These are phyloP conservation scores for Trichoplusia ni DNA, from an alignment of 1,140 invertebrate genomes.

Conservation along the genomic window DNA sequence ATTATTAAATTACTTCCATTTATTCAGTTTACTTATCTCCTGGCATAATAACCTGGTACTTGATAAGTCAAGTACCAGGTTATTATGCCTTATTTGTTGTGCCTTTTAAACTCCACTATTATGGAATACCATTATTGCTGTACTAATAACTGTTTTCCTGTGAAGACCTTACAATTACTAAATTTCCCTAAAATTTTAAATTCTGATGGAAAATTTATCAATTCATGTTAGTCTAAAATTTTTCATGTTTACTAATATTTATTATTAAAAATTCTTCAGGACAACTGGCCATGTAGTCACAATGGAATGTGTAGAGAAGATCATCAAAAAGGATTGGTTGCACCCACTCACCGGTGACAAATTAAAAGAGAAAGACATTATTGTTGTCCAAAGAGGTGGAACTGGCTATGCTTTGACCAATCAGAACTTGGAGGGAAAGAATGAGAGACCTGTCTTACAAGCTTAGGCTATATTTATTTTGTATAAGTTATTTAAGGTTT, in stretches of 20 bases:
- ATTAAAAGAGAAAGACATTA: slow-evolving; percentile 96
- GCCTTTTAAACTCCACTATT: no score
- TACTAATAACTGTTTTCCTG: no score
- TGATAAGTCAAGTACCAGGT: no score
- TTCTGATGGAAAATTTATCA: no score
- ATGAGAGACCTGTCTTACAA: slow-evolving; percentile 93
- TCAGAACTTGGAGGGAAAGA: slow-evolving; percentile 90
- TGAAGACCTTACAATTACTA: no score
- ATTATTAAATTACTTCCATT: no score
- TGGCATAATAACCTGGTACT: no score
- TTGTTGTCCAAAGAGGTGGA: slow-evolving; percentile 95
- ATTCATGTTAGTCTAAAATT: not conserved
- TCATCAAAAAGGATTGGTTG: slow-evolving; percentile 98
- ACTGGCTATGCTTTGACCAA: slow-evolving; percentile 96
- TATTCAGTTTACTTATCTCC: no score
- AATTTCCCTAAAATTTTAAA: no score
- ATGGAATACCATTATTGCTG: no score
- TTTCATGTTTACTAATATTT: not conserved
- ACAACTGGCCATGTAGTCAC: slow-evolving; percentile 95
- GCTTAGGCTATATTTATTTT: slow-evolving; percentile 79
- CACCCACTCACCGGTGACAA: slow-evolving; percentile 95
- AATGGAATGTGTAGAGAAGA: slow-evolving; percentile 97
- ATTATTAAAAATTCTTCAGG: slow-evolving; percentile 47
- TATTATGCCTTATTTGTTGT: no score
- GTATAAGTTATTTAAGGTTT: not conserved